Conservation (phyloP, 2,888 invertebrate species). For the Molanna angustata region DNA sequence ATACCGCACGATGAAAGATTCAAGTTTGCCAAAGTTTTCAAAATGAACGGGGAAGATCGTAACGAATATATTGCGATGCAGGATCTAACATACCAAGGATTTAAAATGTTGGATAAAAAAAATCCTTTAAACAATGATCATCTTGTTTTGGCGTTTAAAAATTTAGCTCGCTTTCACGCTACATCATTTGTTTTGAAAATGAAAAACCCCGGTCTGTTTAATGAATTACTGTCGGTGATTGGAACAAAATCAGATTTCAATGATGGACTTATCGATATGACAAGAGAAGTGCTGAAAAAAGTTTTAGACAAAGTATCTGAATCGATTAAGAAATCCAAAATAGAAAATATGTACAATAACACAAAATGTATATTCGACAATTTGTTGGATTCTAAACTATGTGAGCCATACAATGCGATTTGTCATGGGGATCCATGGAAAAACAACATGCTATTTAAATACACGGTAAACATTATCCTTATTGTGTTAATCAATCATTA, state of each 20-base stretch:
- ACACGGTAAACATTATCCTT: constrained; percentile 14
- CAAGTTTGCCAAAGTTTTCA: constrained; percentile 15
- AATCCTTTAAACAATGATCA: constrained; percentile 15
- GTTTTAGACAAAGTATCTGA: too few relatives aligned
- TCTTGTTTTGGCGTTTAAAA: constrained; percentile 4
- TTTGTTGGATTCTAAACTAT: background rate
- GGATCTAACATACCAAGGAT: constrained; percentile 18
- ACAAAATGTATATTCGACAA: background rate
- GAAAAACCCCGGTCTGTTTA: constrained; percentile 19
- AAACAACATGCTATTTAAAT: constrained; percentile 27
- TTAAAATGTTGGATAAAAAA: constrained; percentile 9
- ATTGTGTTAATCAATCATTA: background rate
- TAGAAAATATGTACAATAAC: background rate
- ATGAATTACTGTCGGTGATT: constrained; percentile 10
- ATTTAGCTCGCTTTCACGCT: constrained; percentile 23
- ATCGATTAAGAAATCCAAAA: too few relatives aligned
- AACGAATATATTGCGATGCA: constrained; percentile 23
- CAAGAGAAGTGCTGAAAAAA: too few relatives aligned
- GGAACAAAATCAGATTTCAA: too few relatives aligned
- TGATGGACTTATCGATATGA: too few relatives aligned
- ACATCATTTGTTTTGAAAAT: constrained; percentile 24
- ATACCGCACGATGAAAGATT: constrained; percentile 13
- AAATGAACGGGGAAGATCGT: constrained; percentile 2
- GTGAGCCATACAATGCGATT: constrained; percentile 18
- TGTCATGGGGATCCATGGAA: constrained; percentile 27